A percentile compares a stretch with the other conserved stretches of the same genome.
These are phyloP conservation scores for Phoebastria nigripes DNA, from an alignment of 2,797 vertebrate genomes.

Conservation along the genomic window DNA sequence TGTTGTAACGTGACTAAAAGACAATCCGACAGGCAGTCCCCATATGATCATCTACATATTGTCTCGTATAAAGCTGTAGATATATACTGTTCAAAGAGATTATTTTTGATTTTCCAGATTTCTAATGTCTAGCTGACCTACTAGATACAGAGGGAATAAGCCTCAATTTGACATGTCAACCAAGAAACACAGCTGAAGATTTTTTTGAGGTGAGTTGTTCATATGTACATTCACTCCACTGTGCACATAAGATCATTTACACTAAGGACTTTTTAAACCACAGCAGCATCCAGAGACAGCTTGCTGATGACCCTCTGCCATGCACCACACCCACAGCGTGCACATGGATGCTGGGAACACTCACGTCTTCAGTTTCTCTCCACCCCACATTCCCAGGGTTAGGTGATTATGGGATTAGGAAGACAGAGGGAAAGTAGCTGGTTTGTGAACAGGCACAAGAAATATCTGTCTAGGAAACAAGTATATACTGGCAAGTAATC, in stretches of 20 bases:
- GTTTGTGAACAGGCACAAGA: conserved; percentile 11
- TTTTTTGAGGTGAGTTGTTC: neutral
- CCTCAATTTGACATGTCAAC: neutral
- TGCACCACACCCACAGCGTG: neutral
- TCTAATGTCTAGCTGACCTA: neutral
- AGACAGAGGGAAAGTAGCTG: conserved; percentile 25
- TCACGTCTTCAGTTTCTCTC: neutral
- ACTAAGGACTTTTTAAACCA: neutral
- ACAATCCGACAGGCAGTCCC: neutral
- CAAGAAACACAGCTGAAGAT: neutral
- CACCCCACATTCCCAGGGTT: neutral
- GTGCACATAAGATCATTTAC: neutral
- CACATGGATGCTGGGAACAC: neutral
- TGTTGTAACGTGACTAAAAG: neutral
- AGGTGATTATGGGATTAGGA: conserved; percentile 36
- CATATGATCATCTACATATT: fast-evolving
- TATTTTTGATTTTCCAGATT: neutral
- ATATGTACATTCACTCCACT: neutral
- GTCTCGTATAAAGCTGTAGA: neutral
- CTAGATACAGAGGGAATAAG: neutral
- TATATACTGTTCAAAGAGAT: neutral
- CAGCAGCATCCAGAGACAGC: neutral
- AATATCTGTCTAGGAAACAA: conserved; percentile 51
- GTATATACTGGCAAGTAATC: conserved; percentile 23
- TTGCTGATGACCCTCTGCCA: neutral